Evolutionary conservation across 2,797 vertebrate genomes (phyloP).

Genomic region (Graptemys geographica): DNA sequence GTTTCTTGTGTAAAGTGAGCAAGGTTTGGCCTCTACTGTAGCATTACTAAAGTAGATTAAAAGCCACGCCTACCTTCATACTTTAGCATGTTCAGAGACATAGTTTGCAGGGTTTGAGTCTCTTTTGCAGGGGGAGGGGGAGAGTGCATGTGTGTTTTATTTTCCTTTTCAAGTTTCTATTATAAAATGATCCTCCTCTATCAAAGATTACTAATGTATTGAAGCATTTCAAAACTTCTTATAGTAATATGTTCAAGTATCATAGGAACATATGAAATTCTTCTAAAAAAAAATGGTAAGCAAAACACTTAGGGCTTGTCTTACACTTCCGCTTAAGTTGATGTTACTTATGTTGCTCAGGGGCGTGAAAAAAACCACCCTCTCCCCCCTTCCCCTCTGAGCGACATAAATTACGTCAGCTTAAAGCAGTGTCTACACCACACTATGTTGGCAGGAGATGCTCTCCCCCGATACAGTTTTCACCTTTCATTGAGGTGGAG

Average conservation of each 20-base stretch:
- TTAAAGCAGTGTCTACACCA: too few species aligned
- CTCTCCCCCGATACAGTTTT: too few species aligned
- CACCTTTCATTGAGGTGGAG: too few species aligned
- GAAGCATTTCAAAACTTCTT: neutral
- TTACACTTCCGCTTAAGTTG: too few species aligned
- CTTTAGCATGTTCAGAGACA: neutral
- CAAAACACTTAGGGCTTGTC: neutral
- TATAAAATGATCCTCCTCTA: neutral
- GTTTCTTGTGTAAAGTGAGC: accelerated
- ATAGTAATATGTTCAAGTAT: neutral
- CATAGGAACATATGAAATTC: neutral
- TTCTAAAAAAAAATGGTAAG: neutral
- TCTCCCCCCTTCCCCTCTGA: accelerated
- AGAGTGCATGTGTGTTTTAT: neutral
- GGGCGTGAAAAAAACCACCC: too few species aligned
- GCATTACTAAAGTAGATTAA: neutral
- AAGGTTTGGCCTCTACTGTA: neutral
- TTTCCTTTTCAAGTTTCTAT: neutral
- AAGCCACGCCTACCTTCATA: neutral
- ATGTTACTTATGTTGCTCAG: too few species aligned
- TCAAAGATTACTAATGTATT: neutral
- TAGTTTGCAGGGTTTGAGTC: neutral
- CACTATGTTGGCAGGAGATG: too few species aligned
- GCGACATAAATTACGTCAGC: too few species aligned
- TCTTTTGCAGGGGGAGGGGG: accelerated